A percentile compares a stretch with the other conserved stretches of the same genome.
phyloP scores from a whole-genome alignment of 2,797 vertebrate species.

The Corythornis leucogaster region DNA sequence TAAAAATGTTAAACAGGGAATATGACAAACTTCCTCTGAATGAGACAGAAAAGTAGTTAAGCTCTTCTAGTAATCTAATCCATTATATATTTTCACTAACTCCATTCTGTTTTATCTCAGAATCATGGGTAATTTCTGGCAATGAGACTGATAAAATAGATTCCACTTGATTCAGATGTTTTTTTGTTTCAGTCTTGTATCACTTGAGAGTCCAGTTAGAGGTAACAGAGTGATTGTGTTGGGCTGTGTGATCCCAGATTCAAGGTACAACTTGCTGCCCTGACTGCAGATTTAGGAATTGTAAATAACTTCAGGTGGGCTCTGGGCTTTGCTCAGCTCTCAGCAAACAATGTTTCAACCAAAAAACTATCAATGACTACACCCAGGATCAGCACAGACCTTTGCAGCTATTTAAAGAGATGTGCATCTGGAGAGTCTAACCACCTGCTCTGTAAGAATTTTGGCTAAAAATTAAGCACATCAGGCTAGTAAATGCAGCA shows the following conservation, averaged over 20 bases:
- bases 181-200: background rate
- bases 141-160: background rate
- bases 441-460: background rate
- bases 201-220: background rate
- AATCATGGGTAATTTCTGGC: background rate
- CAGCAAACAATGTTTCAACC: background rate
- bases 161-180: background rate
- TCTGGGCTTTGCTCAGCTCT: background rate
- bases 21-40: background rate
- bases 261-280: background rate
- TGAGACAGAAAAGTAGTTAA: background rate
- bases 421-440: conserved; percentile 2
- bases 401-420: background rate
- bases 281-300: background rate
- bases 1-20: background rate
- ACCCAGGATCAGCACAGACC: background rate
- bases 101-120: background rate
- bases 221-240: background rate
- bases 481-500: background rate
- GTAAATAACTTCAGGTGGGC: background rate
- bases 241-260: background rate
- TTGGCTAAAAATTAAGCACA: background rate
- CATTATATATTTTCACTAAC: background rate
- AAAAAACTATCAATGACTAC: background rate
- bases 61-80: background rate